Conservation (phyloP, 2,888 invertebrate genomes). For the Meiosimyza decipiens region DNA sequence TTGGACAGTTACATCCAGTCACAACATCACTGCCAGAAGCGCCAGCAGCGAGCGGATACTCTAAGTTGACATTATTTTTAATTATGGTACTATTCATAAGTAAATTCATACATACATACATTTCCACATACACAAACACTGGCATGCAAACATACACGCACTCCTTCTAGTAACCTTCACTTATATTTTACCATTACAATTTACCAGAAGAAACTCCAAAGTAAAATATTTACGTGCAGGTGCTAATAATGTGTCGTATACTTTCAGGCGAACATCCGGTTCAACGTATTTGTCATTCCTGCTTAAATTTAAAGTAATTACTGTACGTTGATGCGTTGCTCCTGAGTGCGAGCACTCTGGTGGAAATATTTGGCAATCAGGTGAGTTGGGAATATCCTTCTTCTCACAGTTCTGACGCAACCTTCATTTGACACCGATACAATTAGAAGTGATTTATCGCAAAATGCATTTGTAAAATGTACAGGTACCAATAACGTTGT, state of each 20-base stretch:
- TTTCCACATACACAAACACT: not conserved
- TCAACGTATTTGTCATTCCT: not conserved
- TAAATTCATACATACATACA: constrained; percentile 8
- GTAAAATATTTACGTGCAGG: constrained; percentile 37
- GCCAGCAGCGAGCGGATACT: not conserved
- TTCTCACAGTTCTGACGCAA: not conserved
- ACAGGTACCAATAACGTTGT: too few relatives aligned
- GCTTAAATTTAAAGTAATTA: constrained; percentile 52
- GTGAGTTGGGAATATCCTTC: not conserved
- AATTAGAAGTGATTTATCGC: not conserved
- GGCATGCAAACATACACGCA: constrained; percentile 13
- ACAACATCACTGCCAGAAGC: not conserved
- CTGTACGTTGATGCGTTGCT: not conserved
- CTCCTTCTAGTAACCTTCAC: not conserved
- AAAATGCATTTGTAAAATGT: not conserved
- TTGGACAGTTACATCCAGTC: not conserved
- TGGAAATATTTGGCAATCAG: not conserved
- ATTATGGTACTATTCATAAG: constrained; percentile 5
- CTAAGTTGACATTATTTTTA: constrained; percentile 7
- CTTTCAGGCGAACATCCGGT: constrained; percentile 6
- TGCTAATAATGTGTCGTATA: constrained; percentile 35
- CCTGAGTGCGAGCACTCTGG: not conserved
- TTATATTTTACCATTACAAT: not conserved
- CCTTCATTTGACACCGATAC: not conserved
- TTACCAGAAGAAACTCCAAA: not conserved